Base-by-base conservation (phyloP, 1,140 invertebrate species). In the Cyclina sinensis region DNA sequence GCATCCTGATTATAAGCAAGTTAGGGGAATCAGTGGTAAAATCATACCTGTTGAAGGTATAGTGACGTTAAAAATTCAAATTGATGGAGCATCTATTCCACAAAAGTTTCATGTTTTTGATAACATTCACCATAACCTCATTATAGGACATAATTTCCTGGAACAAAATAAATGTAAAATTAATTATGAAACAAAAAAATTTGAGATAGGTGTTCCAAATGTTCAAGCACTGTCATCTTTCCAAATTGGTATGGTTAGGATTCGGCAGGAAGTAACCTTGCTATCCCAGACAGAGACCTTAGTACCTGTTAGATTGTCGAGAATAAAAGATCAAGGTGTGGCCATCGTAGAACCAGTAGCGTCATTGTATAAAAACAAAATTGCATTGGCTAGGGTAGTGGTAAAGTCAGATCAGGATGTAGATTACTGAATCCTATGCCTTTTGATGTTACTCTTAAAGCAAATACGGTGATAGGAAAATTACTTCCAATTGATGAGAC, bases 71-170 rank as follows among this genome's bases (percentile, higher is more conserved):
- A 11, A 27, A 39, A 24, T 80, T 54, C 54, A 27, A 18, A 80
- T 80, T 9, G 48, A 39, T 27, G 21, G 30, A 11, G 9, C 32
- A 7, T 1, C 9, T 2, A 30, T 82, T 18, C 3, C 57, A 43
- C 32, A 82, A 24, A 82, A 24, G 12, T 82, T 82, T 30, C 37
- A 82, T 68, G 57, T 82, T 21, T 82, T 62, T 43, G 37, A 82
- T 46, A 21, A 68, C 21, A 57, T 57, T 32, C 78, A 80, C 18
- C 51, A 59, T 54, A 12, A 0, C 46, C 32, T 80, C 5, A 80
- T 80, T 11, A 30, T 51, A 37, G 46, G 48, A 1, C 48, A 57
- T n/a, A 48, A 80, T 32, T 51, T 80, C 39, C 39, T 82, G 14
- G 37, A 11, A 2, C 65, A 68, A n/a, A 65, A 68, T n/a, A 65